phyloP scores from a whole-genome alignment of 2,888 invertebrate species.

The Dascillus cervinus region DNA sequence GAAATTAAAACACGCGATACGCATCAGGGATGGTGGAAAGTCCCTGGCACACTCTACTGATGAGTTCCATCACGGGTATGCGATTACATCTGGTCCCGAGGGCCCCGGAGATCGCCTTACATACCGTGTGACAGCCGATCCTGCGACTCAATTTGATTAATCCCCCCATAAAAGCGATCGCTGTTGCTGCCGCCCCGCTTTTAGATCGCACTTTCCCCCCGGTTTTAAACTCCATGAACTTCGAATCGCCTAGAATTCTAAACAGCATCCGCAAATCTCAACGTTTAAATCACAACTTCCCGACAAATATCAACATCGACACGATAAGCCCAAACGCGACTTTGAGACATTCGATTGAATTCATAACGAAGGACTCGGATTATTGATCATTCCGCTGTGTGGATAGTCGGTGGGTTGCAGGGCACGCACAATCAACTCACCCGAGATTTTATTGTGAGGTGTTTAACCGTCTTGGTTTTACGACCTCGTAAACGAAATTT shows the following conservation, averaged over 20 bases:
- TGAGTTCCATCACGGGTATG: slow-evolving; percentile 35
- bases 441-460: slow-evolving; percentile 12
- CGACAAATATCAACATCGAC: too few relatives aligned
- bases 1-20: slow-evolving; percentile 24
- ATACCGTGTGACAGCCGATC: slow-evolving; percentile 34
- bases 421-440: neutral
- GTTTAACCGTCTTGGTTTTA: slow-evolving; percentile 23
- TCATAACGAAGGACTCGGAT: too few relatives aligned
- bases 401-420: too few relatives aligned
- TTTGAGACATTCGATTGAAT: too few relatives aligned
- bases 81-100: slow-evolving; percentile 32
- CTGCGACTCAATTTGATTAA: slow-evolving; percentile 35
- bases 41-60: slow-evolving; percentile 32
- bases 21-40: slow-evolving; percentile 13
- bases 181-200: too few relatives aligned
- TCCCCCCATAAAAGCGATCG: slow-evolving; percentile 34
- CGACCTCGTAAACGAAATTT: slow-evolving; percentile 23
- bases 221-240: slow-evolving; percentile 13
- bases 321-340: too few relatives aligned
- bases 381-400: too few relatives aligned
- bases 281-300: too few relatives aligned
- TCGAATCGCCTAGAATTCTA: too few relatives aligned
- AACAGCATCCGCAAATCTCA: too few relatives aligned
- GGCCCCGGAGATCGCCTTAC: slow-evolving; percentile 33
- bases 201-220: too few relatives aligned